A percentile compares a stretch with the other conserved stretches of the same genome.
Evolutionary conservation across 2,113 vertebrate genomes (phyloP).

Genomic region (Pluvialis apricaria): DNA sequence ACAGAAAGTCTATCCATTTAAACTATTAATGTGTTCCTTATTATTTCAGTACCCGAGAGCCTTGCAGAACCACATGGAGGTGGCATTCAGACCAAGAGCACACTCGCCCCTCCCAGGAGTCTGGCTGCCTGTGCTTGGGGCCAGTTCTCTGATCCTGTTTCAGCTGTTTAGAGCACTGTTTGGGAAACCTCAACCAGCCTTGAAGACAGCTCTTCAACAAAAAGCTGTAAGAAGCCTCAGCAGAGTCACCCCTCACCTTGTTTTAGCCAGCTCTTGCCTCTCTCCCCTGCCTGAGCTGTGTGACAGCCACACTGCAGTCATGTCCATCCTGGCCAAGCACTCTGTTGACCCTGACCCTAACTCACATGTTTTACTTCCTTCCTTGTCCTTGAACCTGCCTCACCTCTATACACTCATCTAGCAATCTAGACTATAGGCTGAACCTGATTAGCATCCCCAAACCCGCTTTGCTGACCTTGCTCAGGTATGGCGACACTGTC

Average conservation of each 20-base stretch:
- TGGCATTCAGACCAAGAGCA: background rate
- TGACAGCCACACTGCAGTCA: background rate
- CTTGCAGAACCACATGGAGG: background rate
- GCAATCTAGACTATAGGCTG: background rate
- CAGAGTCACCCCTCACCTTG: background rate
- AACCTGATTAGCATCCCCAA: background rate
- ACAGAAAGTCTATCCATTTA: background rate
- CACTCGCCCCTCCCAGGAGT: fast-evolving
- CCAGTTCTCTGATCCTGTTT: fast-evolving
- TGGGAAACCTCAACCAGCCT: background rate
- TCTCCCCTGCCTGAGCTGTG: background rate
- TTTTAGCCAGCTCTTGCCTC: background rate
- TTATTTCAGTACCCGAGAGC: background rate
- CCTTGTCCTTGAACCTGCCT: background rate
- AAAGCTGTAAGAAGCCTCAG: background rate
- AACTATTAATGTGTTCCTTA: background rate
- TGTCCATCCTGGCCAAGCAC: background rate
- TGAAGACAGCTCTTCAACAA: background rate
- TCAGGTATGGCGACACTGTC: fast-evolving
- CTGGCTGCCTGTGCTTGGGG: background rate
- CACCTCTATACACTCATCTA: background rate
- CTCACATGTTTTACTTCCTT: background rate
- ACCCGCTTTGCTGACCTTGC: background rate
- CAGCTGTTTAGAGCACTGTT: background rate
- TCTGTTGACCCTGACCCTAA: background rate